Base-by-base conservation (phyloP, 2,797 vertebrate species). In the Syncerus caffer region DNA sequence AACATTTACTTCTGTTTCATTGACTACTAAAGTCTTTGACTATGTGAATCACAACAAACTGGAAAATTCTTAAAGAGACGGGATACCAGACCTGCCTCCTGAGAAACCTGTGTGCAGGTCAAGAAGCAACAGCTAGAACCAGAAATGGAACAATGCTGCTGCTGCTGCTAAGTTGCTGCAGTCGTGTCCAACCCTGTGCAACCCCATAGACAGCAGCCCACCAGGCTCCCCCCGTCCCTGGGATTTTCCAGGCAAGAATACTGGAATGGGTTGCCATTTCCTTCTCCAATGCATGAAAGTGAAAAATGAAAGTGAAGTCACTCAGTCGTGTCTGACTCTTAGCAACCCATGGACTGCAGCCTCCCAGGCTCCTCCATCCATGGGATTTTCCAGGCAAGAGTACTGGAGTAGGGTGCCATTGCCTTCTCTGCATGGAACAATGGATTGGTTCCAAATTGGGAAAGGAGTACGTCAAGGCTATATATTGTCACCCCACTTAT, bases 171-270 rank as follows among this genome's bases (percentile, higher is more conserved):
- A 60, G 25, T 60, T 5, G 0, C 57, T 60, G 5, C 58, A 60
- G 27, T 60, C 12, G 0, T 60, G 58, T 60, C 58, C 0, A 6
- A 6, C 12, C 10, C 12, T 60, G 58, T 29, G 12, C 1, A 6
- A 60, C 27, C 27, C 58, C 27, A 14, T 29, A 58, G 58, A 60
- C 0, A 0, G 27, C 58, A 60, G 58, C 12, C 27, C 27, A 29
- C 58, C 13, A 60, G 58, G 27, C 58, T 60, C 58, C 58, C 6
- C 3, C 58, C 1, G 13, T 60, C 27, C 58, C 58, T 7, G 58
- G 13, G 27, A 29, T 60, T 60, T 0, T 60, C 58, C 27, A 60
- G 27, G 58, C 58, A 60, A 60, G 27, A 60, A 60, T 0, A 60
- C 58, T 60, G 58, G 58, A 60, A 13, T 29, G 58, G 58, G 13